Evolutionary conservation across 2,888 invertebrate species (phyloP).

Genomic region (Callosobruchus maculatus): DNA sequence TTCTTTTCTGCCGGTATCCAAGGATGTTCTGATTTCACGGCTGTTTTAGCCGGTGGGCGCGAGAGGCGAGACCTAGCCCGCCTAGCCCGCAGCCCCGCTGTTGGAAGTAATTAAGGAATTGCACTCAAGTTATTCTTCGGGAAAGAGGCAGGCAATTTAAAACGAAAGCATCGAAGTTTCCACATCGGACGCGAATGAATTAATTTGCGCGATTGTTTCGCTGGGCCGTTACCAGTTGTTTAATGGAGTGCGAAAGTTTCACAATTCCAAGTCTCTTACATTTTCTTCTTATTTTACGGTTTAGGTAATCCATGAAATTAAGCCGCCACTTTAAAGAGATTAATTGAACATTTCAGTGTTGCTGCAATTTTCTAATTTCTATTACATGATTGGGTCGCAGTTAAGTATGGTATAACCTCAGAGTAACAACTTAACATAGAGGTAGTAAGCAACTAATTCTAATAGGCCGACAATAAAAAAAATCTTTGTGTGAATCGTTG

Average conservation of each 20-base stretch:
- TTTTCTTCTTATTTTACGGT: background rate
- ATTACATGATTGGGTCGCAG: too few species aligned
- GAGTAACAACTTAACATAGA: too few species aligned
- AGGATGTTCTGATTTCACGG: background rate
- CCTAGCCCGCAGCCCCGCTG: background rate
- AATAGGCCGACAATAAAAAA: too few species aligned
- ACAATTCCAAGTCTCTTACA: background rate
- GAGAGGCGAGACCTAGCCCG: background rate
- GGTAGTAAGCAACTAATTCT: too few species aligned
- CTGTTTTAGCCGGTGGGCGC: background rate
- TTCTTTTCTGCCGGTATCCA: background rate
- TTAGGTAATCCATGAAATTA: background rate
- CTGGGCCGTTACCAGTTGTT: background rate
- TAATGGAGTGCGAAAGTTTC: background rate
- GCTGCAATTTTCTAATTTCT: too few species aligned
- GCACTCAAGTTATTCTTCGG: background rate
- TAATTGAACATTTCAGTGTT: too few species aligned
- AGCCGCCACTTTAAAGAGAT: too few species aligned
- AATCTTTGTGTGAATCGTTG: too few species aligned
- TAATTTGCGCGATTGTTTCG: background rate
- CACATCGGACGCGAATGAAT: background rate
- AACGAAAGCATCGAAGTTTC: background rate
- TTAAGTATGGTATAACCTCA: too few species aligned
- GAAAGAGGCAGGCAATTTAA: background rate
- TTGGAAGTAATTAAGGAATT: background rate